Evolutionary conservation across 2,113 vertebrate genomes (phyloP).

Genomic region (Copsychus sechellarum): DNA sequence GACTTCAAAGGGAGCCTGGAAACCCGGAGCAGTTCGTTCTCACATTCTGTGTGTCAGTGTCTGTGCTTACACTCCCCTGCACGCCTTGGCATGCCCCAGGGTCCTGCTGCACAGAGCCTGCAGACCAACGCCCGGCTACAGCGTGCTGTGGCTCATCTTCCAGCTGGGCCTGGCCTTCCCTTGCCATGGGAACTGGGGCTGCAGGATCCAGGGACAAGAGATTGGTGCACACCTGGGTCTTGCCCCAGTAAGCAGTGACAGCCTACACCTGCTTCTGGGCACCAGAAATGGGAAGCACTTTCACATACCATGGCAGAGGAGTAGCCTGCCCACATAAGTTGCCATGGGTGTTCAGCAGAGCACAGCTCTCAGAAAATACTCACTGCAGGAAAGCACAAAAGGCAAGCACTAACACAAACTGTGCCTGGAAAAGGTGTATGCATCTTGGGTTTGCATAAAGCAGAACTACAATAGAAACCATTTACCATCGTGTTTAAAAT

Average conservation of each 20-base stretch:
- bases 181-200: neutral
- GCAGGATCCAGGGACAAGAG: neutral
- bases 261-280: neutral
- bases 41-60: neutral
- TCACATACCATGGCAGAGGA: neutral
- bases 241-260: neutral
- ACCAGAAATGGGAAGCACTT: neutral
- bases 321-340: neutral
- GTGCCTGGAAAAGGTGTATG: neutral
- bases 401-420: neutral
- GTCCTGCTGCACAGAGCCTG: neutral
- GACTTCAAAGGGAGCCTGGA: conserved; percentile 45
- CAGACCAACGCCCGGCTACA: neutral
- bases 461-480: neutral
- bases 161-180: neutral
- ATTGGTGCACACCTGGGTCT: neutral
- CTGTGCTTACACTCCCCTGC: neutral
- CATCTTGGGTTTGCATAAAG: neutral
- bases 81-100: neutral
- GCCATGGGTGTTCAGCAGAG: neutral
- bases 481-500: neutral
- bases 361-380: neutral
- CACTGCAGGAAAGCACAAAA: neutral
- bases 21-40: neutral
- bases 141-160: neutral